phyloP scores from a whole-genome alignment of 2,888 invertebrate genomes.

The Phaedon cochleariae region DNA sequence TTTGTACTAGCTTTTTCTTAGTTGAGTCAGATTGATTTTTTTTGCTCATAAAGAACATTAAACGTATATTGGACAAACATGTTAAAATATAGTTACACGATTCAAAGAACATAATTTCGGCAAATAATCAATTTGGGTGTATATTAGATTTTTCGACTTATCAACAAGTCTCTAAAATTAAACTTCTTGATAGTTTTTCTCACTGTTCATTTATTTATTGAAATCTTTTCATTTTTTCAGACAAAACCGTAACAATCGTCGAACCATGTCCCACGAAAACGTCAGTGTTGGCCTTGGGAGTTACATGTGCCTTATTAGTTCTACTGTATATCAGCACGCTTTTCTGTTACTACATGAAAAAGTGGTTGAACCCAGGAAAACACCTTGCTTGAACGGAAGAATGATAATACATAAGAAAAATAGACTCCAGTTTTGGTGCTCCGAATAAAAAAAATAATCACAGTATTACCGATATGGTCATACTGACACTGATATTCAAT shows the following conservation, averaged over 20 bases:
- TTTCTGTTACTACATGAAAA: conserved; percentile 93
- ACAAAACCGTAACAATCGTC: conserved; percentile 89
- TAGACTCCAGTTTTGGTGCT: conserved; percentile 43
- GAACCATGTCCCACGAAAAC: conserved; percentile 93
- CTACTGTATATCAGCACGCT: conserved; percentile 90
- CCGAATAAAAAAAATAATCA: conserved; percentile 23
- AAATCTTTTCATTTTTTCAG: conserved; percentile 65
- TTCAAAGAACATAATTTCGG: no score
- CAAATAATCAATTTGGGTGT: no score
- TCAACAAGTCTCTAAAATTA: no score
- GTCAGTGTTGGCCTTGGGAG: conserved; percentile 88
- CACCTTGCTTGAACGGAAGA: conserved; percentile 71
- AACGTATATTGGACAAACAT: no score
- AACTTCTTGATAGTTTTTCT: no score
- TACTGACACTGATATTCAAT: conserved; percentile 23
- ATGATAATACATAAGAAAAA: conserved; percentile 5
- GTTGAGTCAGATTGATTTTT: no score
- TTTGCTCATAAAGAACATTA: no score
- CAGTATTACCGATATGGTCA: conserved; percentile 28
- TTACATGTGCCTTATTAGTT: conserved; percentile 88
- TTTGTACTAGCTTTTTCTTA: no score
- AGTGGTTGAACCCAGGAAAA: conserved; percentile 87
- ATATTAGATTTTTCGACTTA: no score
- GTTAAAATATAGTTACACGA: no score
- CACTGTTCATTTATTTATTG: no score